Conservation (phyloP, 2,888 invertebrate genomes). For the Notodonta dromedarius region DNA sequence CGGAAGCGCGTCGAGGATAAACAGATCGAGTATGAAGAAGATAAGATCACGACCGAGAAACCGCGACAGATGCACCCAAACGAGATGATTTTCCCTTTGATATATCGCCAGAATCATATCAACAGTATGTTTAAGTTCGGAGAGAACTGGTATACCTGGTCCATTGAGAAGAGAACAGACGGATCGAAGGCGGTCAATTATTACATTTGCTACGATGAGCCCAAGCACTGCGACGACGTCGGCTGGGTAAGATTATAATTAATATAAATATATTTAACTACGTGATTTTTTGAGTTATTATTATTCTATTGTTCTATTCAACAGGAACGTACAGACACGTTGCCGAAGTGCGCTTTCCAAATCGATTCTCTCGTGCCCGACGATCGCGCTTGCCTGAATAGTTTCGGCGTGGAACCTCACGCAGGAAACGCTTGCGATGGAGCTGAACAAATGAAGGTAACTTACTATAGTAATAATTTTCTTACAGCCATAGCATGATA, state of each 20-base stretch:
- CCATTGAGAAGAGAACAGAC: conserved; percentile 67
- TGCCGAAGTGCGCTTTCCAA: conserved; percentile 75
- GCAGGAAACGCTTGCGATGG: conserved; percentile 64
- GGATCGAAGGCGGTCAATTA: conserved; percentile 71
- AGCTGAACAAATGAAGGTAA: conserved; percentile 79
- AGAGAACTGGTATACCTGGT: conserved; percentile 79
- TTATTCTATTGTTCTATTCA: neutral
- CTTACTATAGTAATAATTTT: neutral
- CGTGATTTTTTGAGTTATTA: too few species aligned
- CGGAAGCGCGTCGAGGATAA: conserved; percentile 48
- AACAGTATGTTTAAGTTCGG: conserved; percentile 80
- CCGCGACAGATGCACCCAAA: conserved; percentile 65
- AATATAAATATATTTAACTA: neutral
- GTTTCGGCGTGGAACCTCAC: conserved; percentile 69
- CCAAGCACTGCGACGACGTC: conserved; percentile 74
- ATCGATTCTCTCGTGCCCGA: conserved; percentile 72
- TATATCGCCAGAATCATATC: conserved; percentile 71
- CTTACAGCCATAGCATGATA: too few species aligned
- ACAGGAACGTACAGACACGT: conserved; percentile 68
- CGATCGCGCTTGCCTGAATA: conserved; percentile 74
- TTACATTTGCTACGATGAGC: conserved; percentile 75
- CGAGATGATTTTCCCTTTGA: conserved; percentile 73
- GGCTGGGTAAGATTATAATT: conserved; percentile 67
- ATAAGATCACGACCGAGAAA: conserved; percentile 58
- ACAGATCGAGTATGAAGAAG: conserved; percentile 57